Evolutionary conservation across 2,797 vertebrate genomes (phyloP).

Genomic region (Aselliscus stoliczkanus): DNA sequence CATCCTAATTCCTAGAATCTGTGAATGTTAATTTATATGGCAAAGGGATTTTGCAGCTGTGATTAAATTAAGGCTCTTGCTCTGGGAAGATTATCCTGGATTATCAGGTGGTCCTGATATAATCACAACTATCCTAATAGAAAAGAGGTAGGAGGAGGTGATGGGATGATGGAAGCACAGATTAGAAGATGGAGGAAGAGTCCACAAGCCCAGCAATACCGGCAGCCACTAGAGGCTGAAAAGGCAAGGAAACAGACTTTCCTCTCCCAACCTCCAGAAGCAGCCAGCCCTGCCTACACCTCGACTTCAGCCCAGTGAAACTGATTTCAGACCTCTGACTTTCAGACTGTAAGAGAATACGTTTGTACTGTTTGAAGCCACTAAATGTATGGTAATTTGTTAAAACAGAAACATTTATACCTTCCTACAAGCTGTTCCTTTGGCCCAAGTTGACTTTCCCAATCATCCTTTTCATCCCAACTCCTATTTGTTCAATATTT

Average conservation of each 20-base stretch:
- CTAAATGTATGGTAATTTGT: background rate
- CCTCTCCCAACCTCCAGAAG: background rate
- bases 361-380: background rate
- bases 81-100: background rate
- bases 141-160: background rate
- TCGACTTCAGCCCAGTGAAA: background rate
- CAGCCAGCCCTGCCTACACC: background rate
- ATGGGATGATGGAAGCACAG: background rate
- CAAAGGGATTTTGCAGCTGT: background rate
- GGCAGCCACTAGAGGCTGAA: background rate
- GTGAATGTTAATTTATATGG: background rate
- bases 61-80: conserved; percentile 29
- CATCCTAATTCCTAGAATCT: background rate
- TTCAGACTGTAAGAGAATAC: background rate
- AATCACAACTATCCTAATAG: background rate
- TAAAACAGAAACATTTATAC: background rate
- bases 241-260: background rate
- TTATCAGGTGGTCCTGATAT: background rate
- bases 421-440: background rate
- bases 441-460: background rate
- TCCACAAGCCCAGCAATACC: background rate
- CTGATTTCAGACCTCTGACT: background rate
- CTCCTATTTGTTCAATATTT: background rate
- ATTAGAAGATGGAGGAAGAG: background rate
- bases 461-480: background rate